A percentile compares a stretch with the other conserved stretches of the same genome.
These are phyloP conservation scores for Stichopus horrens DNA, from an alignment of 53 echinoderm and acorn worm genomes.

Conservation along the genomic window DNA sequence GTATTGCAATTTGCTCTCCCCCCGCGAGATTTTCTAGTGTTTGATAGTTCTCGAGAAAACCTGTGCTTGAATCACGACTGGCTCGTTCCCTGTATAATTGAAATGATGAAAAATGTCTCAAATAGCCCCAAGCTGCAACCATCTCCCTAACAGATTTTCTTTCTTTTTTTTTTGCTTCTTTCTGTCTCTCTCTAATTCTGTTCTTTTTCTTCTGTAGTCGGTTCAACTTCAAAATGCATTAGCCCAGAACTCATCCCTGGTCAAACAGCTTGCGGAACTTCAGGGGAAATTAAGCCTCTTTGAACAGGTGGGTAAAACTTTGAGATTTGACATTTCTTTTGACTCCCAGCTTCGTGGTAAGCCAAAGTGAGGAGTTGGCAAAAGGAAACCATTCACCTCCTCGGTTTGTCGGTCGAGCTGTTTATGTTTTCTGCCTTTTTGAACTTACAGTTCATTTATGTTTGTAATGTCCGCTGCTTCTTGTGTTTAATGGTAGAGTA, in stretches of 20 bases:
- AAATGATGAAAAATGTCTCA: slow-evolving; percentile 6
- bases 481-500: too few species aligned
- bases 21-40: too few species aligned
- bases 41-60: neutral
- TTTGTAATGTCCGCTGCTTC: too few species aligned
- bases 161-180: neutral
- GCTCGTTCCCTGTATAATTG: slow-evolving; percentile 9
- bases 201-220: slow-evolving; percentile 57
- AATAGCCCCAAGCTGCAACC: neutral
- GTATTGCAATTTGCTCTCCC: too few species aligned
- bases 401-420: too few species aligned
- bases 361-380: neutral
- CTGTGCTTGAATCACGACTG: neutral
- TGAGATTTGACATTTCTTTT: slow-evolving; percentile 18
- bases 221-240: slow-evolving; percentile 89
- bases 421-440: too few species aligned
- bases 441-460: too few species aligned
- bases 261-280: slow-evolving; percentile 74
- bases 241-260: slow-evolving; percentile 79
- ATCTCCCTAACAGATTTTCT: neutral
- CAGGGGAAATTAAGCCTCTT: slow-evolving; percentile 82
- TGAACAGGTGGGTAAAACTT: slow-evolving; percentile 79
- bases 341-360: slow-evolving; percentile 1
- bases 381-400: neutral
- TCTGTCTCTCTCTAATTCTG: neutral